phyloP scores from a whole-genome alignment of 1,140 invertebrate species.

The Cephus cinctus region DNA sequence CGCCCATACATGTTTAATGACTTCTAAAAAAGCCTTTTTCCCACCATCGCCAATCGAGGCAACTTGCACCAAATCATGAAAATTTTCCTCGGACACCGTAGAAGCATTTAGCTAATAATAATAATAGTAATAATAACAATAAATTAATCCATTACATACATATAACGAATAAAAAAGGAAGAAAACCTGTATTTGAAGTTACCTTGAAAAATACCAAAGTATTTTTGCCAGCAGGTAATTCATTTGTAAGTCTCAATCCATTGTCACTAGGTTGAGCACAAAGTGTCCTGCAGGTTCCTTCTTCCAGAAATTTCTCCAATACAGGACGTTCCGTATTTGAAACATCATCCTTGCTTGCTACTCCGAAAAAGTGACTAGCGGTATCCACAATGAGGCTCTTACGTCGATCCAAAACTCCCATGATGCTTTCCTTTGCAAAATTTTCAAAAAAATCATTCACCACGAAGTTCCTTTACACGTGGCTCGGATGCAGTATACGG shows the following conservation, averaged over 20 bases:
- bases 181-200: conserved; percentile 3
- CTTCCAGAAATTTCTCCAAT: conserved; percentile 44
- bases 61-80: conserved; percentile 47
- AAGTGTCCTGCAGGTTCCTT: conserved; percentile 36
- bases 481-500: no score
- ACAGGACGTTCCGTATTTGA: conserved; percentile 20
- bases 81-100: conserved; percentile 44
- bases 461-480: no score
- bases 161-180: not conserved
- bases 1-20: conserved; percentile 47
- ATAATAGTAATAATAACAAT: conserved; percentile 4
- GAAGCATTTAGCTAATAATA: conserved; percentile 31
- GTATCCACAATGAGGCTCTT: conserved; percentile 39
- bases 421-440: no score
- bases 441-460: no score
- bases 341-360: conserved; percentile 18
- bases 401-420: conserved; percentile 37
- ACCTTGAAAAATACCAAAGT: conserved; percentile 53
- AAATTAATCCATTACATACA: not conserved
- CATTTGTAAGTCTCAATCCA: conserved; percentile 32
- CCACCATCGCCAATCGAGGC: conserved; percentile 39
- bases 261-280: conserved; percentile 26
- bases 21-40: conserved; percentile 35
- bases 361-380: conserved; percentile 43
- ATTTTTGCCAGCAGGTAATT: conserved; percentile 33